phyloP scores from a whole-genome alignment of 2,888 invertebrate species.

The Vandiemenella viatica region DNA sequence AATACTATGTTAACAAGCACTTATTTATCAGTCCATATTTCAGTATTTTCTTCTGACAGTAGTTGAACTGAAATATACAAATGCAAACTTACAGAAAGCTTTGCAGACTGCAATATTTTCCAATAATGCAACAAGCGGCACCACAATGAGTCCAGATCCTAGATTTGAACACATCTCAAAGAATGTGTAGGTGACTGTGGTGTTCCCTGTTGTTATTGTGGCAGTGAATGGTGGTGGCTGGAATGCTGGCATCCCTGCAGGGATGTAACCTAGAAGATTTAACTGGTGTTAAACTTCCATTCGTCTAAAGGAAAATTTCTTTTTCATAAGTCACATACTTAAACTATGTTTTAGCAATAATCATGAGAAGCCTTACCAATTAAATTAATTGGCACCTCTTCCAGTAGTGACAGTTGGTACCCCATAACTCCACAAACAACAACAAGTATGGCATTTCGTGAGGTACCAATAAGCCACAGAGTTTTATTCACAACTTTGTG shows the following conservation, averaged over 20 bases:
- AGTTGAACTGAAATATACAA: too few relatives aligned
- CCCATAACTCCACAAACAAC: conserved; percentile 55
- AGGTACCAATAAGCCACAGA: conserved; percentile 62
- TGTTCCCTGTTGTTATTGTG: conserved; percentile 35
- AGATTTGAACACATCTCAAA: conserved; percentile 61
- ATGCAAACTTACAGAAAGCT: conserved; percentile 61
- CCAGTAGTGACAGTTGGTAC: conserved; percentile 28
- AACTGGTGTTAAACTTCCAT: too few relatives aligned
- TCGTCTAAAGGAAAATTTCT: too few relatives aligned
- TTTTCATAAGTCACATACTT: not conserved
- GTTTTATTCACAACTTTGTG: conserved; percentile 47
- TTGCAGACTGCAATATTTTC: conserved; percentile 90
- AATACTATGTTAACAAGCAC: too few relatives aligned
- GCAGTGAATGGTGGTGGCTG: conserved; percentile 52
- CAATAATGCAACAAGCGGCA: conserved; percentile 74
- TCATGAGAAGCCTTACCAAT: too few relatives aligned
- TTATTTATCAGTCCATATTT: too few relatives aligned
- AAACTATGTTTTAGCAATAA: not conserved
- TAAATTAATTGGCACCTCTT: conserved; percentile 8
- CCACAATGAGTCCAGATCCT: conserved; percentile 70
- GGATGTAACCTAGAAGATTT: conserved; percentile 53
- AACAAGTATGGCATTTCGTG: conserved; percentile 74
- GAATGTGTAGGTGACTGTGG: conserved; percentile 41
- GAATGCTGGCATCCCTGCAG: conserved; percentile 55
- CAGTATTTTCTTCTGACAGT: too few relatives aligned